phyloP scores from a whole-genome alignment of 1,140 invertebrate species.

The Camponotus floridanus region DNA sequence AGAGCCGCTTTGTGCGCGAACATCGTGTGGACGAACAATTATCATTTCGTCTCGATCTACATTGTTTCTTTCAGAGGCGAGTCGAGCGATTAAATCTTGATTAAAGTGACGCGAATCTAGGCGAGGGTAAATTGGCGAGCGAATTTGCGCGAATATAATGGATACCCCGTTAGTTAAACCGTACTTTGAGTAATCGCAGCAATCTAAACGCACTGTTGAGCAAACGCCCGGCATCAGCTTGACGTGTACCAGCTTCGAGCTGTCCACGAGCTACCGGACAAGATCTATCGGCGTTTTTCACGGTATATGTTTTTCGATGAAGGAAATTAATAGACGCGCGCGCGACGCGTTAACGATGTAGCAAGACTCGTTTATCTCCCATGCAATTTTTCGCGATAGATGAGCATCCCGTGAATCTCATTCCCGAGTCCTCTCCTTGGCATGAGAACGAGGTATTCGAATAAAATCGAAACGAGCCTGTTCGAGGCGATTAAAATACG shows the following conservation, averaged over 20 bases:
- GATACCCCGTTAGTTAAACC: slow-evolving; percentile 19
- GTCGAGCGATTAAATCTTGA: slow-evolving; percentile 31
- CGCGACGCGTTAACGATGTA: slow-evolving; percentile 9
- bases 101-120: not conserved
- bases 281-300: slow-evolving; percentile 40
- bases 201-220: not conserved
- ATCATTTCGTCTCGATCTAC: slow-evolving; percentile 2
- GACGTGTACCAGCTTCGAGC: not conserved
- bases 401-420: not conserved
- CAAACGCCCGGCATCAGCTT: not conserved
- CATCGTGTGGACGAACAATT: not conserved
- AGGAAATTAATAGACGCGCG: slow-evolving; percentile 24
- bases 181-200: slow-evolving; percentile 14
- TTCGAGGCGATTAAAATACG: not conserved
- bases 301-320: not conserved
- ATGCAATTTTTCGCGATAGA: slow-evolving; percentile 15
- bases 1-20: not conserved
- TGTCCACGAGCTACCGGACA: not conserved
- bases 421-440: too few relatives aligned
- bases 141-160: not conserved
- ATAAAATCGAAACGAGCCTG: not conserved
- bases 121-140: not conserved
- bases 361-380: slow-evolving; percentile 1
- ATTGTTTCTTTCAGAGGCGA: not conserved
- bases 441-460: not conserved